Percentiles rank a stretch among this genome's conserved stretches.
Conservation (phyloP, 1,140 invertebrate species). For the Capitella teleta region DNA sequence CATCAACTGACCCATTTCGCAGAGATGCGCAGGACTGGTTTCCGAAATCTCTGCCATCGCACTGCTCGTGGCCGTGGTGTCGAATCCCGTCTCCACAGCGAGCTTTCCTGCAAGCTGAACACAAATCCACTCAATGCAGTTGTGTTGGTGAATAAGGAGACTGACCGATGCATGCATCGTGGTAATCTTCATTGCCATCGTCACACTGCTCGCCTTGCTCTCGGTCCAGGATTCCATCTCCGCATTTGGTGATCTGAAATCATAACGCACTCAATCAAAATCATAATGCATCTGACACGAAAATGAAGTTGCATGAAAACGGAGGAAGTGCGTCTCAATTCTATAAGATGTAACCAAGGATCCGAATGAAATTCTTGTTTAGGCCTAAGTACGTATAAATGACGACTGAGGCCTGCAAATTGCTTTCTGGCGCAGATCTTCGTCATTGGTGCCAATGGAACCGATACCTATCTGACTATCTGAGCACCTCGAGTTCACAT, state of each 20-base stretch:
- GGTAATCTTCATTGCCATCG: constrained; percentile 8
- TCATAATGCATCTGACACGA: too few relatives aligned
- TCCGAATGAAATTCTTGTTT: too few relatives aligned
- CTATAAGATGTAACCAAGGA: too few relatives aligned
- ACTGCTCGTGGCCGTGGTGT: constrained; percentile 5
- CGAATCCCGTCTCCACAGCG: constrained; percentile 8
- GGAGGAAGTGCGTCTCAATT: too few relatives aligned
- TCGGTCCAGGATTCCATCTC: constrained; percentile 8
- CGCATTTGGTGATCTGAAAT: constrained; percentile 10
- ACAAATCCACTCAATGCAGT: background rate
- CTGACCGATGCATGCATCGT: constrained; percentile 10
- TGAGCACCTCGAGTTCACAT: too few relatives aligned
- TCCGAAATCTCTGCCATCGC: constrained; percentile 12
- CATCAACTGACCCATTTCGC: constrained; percentile 5
- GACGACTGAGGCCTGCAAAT: too few relatives aligned
- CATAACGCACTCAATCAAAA: too few relatives aligned
- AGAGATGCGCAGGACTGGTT: constrained; percentile 4
- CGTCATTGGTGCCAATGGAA: too few relatives aligned
- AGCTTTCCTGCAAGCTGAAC: background rate
- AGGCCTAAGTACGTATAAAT: too few relatives aligned
- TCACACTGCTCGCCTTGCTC: constrained; percentile 10
- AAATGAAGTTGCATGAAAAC: too few relatives aligned
- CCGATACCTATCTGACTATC: too few relatives aligned
- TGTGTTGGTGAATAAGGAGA: background rate
- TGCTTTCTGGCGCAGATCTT: too few relatives aligned